These are phyloP conservation scores for Sebastes hopkinsi DNA, from an alignment of 2,797 vertebrate genomes.

Conservation along the genomic window DNA sequence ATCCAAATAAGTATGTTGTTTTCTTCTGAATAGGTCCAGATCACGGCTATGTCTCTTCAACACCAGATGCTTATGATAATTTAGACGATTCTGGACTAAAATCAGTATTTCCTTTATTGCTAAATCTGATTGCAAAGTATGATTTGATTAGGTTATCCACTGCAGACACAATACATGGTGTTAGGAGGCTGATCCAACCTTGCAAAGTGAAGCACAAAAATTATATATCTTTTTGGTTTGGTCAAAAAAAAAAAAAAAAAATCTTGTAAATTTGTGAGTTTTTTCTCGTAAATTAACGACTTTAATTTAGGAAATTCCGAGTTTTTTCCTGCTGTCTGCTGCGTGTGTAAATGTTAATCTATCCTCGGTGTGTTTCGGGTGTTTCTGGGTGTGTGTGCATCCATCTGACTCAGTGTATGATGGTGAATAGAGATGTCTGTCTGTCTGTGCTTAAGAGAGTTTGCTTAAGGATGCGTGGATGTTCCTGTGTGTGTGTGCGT, in stretches of 20 bases:
- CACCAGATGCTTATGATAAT: too few relatives aligned
- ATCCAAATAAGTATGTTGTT: too few relatives aligned
- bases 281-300: not conserved
- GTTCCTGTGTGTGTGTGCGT: slow-evolving; percentile 5
- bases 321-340: not conserved
- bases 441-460: not conserved
- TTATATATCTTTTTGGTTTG: not conserved
- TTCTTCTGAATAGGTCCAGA: too few relatives aligned
- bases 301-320: too few relatives aligned
- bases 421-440: slow-evolving; percentile 8
- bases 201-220: not conserved
- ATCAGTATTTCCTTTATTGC: too few relatives aligned
- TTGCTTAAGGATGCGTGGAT: not conserved
- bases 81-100: too few relatives aligned
- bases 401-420: not conserved
- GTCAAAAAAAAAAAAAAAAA: too few relatives aligned
- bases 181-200: not conserved
- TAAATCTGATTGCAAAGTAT: too few relatives aligned
- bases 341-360: not conserved
- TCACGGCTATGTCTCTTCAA: too few relatives aligned
- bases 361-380: not conserved
- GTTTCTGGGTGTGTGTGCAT: not conserved
- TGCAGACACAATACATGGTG: too few relatives aligned
- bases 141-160: too few relatives aligned
- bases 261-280: not conserved